A percentile compares a stretch with the other conserved stretches of the same genome.
Conservation (phyloP, 2,113 vertebrate species). For the Aegotheles bennettii region DNA sequence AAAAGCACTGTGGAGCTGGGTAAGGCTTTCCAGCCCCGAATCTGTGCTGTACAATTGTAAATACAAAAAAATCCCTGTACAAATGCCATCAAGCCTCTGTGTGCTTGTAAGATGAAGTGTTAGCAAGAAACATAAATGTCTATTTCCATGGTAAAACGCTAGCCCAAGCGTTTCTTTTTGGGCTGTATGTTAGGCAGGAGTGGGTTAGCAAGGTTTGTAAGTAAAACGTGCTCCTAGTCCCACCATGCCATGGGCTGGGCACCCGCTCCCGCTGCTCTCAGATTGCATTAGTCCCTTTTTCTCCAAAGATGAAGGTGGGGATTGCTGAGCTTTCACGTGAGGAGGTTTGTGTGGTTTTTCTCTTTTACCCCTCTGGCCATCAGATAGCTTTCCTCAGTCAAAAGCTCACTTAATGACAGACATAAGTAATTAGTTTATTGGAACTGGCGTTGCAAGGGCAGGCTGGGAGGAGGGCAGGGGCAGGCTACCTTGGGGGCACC, state of each 20-base stretch:
- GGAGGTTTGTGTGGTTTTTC: neutral
- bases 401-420: neutral
- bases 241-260: neutral
- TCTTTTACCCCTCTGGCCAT: neutral
- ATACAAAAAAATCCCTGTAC: neutral
- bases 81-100: neutral
- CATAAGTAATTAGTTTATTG: neutral
- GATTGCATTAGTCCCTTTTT: neutral
- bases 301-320: neutral
- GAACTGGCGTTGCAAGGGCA: neutral
- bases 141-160: neutral
- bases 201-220: neutral
- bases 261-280: neutral
- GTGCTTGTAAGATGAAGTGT: neutral
- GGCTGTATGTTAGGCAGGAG: neutral
- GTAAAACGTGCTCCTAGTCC: neutral
- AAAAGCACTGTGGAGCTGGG: neutral
- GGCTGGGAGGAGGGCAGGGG: no score
- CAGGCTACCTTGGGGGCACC: neutral
- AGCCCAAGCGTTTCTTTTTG: neutral
- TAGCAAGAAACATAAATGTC: neutral
- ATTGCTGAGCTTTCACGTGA: neutral
- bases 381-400: neutral
- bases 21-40: neutral
- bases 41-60: neutral